Percentiles rank a stretch among this genome's conserved stretches.
phyloP scores from a whole-genome alignment of 2,888 invertebrate genomes.

The Orchesella flavescens region DNA sequence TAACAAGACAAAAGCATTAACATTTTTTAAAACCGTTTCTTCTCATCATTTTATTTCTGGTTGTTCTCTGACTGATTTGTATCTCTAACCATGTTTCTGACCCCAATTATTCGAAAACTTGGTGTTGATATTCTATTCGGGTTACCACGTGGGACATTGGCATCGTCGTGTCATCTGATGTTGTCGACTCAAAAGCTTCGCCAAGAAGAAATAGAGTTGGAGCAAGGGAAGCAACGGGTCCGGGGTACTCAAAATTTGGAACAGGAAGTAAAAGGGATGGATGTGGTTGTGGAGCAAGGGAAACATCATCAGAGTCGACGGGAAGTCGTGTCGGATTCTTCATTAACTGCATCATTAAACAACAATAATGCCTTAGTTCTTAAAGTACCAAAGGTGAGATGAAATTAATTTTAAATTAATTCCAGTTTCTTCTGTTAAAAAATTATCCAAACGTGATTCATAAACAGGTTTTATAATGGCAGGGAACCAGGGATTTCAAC shows the following conservation, averaged over 20 bases:
- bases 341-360: too few relatives aligned
- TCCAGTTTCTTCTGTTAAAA: not conserved
- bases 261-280: too few relatives aligned
- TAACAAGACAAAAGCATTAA: too few relatives aligned
- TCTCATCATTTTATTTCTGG: too few relatives aligned
- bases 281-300: conserved; percentile 1
- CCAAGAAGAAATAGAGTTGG: conserved; percentile 46
- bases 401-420: not conserved
- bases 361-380: conserved; percentile 43
- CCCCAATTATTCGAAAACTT: not conserved
- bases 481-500: conserved; percentile 92
- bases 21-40: too few relatives aligned
- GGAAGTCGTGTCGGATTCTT: too few relatives aligned
- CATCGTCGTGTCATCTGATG: not conserved
- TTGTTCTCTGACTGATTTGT: too few relatives aligned
- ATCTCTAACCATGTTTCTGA: too few relatives aligned
- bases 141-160: not conserved
- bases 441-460: not conserved
- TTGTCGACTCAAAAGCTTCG: conserved; percentile 32
- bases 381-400: conserved; percentile 56
- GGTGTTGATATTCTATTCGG: not conserved
- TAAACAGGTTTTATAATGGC: not conserved
- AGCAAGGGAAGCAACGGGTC: conserved; percentile 40
- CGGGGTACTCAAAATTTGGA: too few relatives aligned
- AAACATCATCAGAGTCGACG: not conserved